Evolutionary conservation across 2,888 invertebrate genomes (phyloP), one percentile per base, ranked within the genome.

Genomic region (Cheilosia pagana): DNA sequence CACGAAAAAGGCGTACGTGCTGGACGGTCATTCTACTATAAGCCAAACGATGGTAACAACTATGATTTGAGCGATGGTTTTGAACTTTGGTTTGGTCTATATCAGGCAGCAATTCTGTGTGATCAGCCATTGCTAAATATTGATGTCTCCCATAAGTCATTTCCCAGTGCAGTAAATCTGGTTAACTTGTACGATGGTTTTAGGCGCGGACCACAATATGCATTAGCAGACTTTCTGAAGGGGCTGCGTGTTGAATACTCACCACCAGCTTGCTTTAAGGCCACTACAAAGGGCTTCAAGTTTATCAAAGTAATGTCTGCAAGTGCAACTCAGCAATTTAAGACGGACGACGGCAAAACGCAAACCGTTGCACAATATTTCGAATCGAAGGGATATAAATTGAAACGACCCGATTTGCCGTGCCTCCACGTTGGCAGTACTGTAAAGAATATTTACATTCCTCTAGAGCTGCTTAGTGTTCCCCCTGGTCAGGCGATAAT

Each of bases 61-160:
- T 14, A 83, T 0, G 93, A 93, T 89, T 93, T 99, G 10, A 95
- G 95, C 0, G 95, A 95, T 59, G 98, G 98, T 0, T 93, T 97
- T 88, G 97, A 98, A 90, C 95, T 98, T 89, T 98, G 98, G 96
- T 95, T 96, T 78, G 99, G 99, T 5, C 94, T 98, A 0, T 99
- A 97, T 92, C 98, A 98, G 91, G 96, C 97, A 8, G 97, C 98
- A 0, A 94, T 98, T 86, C 94, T 98, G 67, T 98, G 98, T 12
- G 96, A 97, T 94, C 95, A 94, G 88, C 96, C 97, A 65, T 96
- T 95, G 91, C 92, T 99, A 45, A 99, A 99, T 91, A 95, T 99
- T 74, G 99, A 99, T 92, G 96, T 96, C 45, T 95, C 95, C 0
- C 96, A 97, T 89, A 96, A 96, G 91, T 96, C 95, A 0, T 96